These are phyloP conservation scores for Pseudomyrmex sp. DNA, from an alignment of 1,140 invertebrate genomes.

Conservation along the genomic window DNA sequence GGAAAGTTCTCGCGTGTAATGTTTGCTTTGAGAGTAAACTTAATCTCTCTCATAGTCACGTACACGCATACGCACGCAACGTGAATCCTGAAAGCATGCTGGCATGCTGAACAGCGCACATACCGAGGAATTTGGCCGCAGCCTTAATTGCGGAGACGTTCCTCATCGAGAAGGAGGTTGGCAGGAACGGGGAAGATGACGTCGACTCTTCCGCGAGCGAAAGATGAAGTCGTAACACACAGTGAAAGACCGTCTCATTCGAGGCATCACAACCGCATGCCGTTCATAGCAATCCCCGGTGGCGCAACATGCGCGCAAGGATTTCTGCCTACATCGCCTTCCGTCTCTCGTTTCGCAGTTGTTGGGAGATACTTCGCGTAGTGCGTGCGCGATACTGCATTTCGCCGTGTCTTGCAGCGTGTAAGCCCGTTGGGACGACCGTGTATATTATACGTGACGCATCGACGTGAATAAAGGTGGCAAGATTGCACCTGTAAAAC, in stretches of 20 bases:
- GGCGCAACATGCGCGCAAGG: not conserved
- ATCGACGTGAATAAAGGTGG: constrained; percentile 40
- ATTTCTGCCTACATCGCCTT: constrained; percentile 30
- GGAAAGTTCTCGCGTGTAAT: constrained; percentile 3
- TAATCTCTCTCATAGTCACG: constrained; percentile 32
- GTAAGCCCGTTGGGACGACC: not conserved
- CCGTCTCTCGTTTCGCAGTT: constrained; percentile 31
- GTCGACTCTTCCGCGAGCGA: constrained; percentile 8
- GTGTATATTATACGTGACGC: constrained; percentile 44
- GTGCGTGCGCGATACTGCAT: not conserved
- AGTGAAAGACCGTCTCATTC: constrained; percentile 47
- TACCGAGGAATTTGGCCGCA: constrained; percentile 40
- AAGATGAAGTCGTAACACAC: constrained; percentile 23
- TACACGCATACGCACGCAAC: not conserved
- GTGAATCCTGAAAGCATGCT: constrained; percentile 21
- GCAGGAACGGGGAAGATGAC: constrained; percentile 32
- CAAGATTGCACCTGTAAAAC: constrained; percentile 38
- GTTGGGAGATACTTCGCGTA: constrained; percentile 3
- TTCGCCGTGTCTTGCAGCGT: constrained; percentile 5
- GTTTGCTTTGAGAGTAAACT: constrained; percentile 25
- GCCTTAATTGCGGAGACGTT: constrained; percentile 63
- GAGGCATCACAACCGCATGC: constrained; percentile 10
- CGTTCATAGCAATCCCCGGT: constrained; percentile 12
- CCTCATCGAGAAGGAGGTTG: constrained; percentile 41
- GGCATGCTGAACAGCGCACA: constrained; percentile 32